Evolutionary conservation across 2,113 vertebrate species (phyloP), one percentile per base, ranked within the genome.

Genomic region (Gobius niger): DNA sequence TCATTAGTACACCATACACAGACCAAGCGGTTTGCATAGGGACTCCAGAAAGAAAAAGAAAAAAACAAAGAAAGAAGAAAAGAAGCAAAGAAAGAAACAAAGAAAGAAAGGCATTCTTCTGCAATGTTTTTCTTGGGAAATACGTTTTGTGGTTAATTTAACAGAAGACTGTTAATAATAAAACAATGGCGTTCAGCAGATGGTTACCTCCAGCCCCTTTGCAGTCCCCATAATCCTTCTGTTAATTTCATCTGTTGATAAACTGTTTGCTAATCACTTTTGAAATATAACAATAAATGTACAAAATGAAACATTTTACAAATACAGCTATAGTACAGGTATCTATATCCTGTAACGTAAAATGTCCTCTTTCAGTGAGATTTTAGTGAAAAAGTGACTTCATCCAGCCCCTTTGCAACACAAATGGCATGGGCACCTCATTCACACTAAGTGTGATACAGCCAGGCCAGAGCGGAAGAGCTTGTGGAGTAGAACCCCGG

Each of bases 401-500:
- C 7, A 18, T 16, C 49, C 10, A 16, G 10, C 0, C 16, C 24
- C 46, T 40, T 34, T 44, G 47, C 47, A 62, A 56, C 52, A 73
- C 72, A 53, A 53, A 14, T 56, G n/a, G 42, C 61, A 54, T 42
- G 14, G 44, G 24, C 42, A 51, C 54, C 67, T 66, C 71, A 49
- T 47, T 68, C 53, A 50, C 12, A 7, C 51, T 61, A 63, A 79
- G 75, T 82, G 70, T 80, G 84, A 82, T 65, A 59, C 82, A 75
- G 75, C 75, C 75, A 52, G 67, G 85, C 82, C 83, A 85, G 72
- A 85, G 78, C 47, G 65, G 76, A 84, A 82, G 79, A 86, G 84
- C 83, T 67, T 82, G 80, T 76, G 1, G 68, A 81, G 85, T 85
- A 85, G 78, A 88, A 90, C 89, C 81, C 81, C 12, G 77, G 73